Evolutionary conservation across 2,797 vertebrate genomes (phyloP), one percentile per base, ranked within the genome.

Genomic region (Sebastes hubbsi): DNA sequence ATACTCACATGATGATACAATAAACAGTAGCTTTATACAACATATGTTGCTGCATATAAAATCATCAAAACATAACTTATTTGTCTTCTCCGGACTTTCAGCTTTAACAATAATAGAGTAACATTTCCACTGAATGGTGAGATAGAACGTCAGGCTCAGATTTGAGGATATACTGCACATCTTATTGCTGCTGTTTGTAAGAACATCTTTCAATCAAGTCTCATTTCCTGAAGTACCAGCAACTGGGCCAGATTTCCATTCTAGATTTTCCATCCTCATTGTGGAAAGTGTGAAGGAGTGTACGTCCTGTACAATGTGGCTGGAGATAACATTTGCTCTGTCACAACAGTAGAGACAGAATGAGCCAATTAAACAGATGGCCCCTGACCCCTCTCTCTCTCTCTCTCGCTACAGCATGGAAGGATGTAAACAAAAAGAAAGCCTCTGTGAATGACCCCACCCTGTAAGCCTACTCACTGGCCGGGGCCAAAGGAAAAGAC

Each of bases 371-470:
- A 90, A 91, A 91, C 80, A 78, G 69, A 88, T 82, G 85, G 72
- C 89, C 93, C 80, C 64, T 81, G 82, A 92, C 78, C 86, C 27
- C 32, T 46, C 32, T 32, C 73, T 77, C 32, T 32, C 73, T 77
- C 10, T 64, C 36, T 32, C 32, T 69, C 34, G 4, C 84, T 84
- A 27, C 68, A 71, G 72, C 54, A 63, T 58, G 71, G 66, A 60
- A 68, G 67, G 85, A 89, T 76, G 80, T 89, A 93, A 92, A 94
- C 87, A 94, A 77, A 89, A 77, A 83, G 62, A 87, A 87, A 88
- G 54, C 70, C 73, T 32, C 67, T 56, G 65, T 55, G 72, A 80
- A 59, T 3, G 61, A 85, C 83, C 80, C 74, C 89, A 76, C 91
- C 90, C 88, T 18, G 70, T 22, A 52, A 20, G 49, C 49, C 49